phyloP scores from a whole-genome alignment of 1,140 invertebrate species.

The Zophobas morio region DNA sequence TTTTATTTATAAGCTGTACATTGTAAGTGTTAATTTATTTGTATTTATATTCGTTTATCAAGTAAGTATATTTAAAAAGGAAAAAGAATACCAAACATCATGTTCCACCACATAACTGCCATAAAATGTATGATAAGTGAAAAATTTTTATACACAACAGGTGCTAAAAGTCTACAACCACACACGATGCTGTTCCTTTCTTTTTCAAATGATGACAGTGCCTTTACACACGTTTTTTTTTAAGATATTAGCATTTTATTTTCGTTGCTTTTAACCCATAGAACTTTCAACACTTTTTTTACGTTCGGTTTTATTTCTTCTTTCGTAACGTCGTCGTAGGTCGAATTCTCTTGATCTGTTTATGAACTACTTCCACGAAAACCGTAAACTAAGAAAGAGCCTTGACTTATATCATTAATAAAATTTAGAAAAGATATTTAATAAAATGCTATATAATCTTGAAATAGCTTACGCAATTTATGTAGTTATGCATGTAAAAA shows the following conservation, averaged over 20 bases:
- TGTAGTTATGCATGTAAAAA: slow-evolving; percentile 40
- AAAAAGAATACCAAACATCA: slow-evolving; percentile 30
- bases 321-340: neutral
- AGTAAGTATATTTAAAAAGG: slow-evolving; percentile 10
- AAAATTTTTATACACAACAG: slow-evolving; percentile 28
- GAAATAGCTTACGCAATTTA: slow-evolving; percentile 39
- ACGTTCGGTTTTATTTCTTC: slow-evolving; percentile 16
- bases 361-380: slow-evolving; percentile 4
- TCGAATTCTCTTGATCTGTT: slow-evolving; percentile 4
- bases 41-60: slow-evolving; percentile 35
- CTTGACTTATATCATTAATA: slow-evolving; percentile 39
- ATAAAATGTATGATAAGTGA: slow-evolving; percentile 28
- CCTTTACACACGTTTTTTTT: slow-evolving; percentile 30
- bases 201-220: slow-evolving; percentile 30
- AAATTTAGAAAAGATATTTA: slow-evolving; percentile 33
- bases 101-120: slow-evolving; percentile 35
- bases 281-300: slow-evolving; percentile 21
- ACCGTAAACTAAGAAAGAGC: slow-evolving; percentile 1
- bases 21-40: slow-evolving; percentile 42
- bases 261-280: slow-evolving; percentile 31
- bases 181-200: slow-evolving; percentile 2
- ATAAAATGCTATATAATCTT: slow-evolving; percentile 39
- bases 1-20: slow-evolving; percentile 34
- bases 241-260: slow-evolving; percentile 34
- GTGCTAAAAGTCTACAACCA: slow-evolving; percentile 37